Conservation (phyloP, 2,797 vertebrate genomes). For the Micropoecilia bifurca region DNA sequence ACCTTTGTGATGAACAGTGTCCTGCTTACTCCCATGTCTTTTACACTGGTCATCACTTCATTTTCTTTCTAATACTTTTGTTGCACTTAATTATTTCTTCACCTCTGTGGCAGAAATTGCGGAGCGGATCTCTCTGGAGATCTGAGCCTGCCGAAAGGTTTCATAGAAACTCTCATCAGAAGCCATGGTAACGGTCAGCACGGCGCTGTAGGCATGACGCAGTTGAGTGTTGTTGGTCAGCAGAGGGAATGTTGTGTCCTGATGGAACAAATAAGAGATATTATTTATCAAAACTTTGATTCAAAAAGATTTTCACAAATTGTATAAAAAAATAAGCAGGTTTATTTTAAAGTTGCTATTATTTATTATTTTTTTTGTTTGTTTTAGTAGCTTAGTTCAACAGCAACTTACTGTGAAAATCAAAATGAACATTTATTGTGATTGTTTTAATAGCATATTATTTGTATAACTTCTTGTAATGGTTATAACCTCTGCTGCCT, state of each 20-base stretch:
- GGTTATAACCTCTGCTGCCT: too few relatives aligned
- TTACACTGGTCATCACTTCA: not conserved
- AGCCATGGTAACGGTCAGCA: constrained; percentile 87
- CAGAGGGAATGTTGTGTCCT: constrained; percentile 65
- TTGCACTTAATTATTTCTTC: not conserved
- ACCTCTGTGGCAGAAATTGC: constrained; percentile 61
- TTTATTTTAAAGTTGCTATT: not conserved
- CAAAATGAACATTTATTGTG: too few relatives aligned
- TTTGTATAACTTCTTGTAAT: too few relatives aligned
- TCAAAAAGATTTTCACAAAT: not conserved
- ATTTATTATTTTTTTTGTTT: not conserved
- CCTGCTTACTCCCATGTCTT: not conserved
- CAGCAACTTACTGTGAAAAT: not conserved
- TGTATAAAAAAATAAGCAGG: not conserved
- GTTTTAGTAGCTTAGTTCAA: not conserved
- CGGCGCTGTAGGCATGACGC: constrained; percentile 86
- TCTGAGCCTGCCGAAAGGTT: constrained; percentile 73
- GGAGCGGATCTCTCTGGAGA: constrained; percentile 59
- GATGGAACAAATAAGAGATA: constrained; percentile 69
- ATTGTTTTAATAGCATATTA: too few relatives aligned
- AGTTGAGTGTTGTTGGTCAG: constrained; percentile 84
- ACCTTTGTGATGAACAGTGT: not conserved
- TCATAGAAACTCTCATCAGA: constrained; percentile 83
- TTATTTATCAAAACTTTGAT: not conserved
- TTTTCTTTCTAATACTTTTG: not conserved